phyloP scores from a whole-genome alignment of 2,113 vertebrate genomes.

The Stercorarius parasiticus region DNA sequence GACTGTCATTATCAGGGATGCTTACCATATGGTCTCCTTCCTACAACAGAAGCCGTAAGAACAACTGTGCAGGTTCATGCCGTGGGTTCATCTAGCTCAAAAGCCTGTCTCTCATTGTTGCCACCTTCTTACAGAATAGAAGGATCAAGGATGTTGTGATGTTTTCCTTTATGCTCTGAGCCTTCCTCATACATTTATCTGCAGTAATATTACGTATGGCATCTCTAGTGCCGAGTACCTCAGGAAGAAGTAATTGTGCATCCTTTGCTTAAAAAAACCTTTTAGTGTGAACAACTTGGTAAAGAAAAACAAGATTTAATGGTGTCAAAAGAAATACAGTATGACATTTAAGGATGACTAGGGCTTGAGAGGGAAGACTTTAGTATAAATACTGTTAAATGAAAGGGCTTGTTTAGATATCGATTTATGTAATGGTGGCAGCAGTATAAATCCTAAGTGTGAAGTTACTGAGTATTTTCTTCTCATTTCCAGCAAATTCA shows the following conservation, averaged over 20 bases:
- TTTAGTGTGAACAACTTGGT: background rate
- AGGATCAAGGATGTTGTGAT: background rate
- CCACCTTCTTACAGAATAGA: background rate
- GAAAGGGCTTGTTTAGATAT: background rate
- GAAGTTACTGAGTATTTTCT: background rate
- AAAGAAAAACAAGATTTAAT: background rate
- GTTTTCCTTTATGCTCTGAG: background rate
- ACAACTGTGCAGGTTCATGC: background rate
- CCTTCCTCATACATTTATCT: background rate
- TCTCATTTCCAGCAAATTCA: constrained; percentile 80
- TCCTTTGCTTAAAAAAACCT: background rate
- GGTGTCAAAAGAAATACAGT: background rate
- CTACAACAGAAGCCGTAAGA: background rate
- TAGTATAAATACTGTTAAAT: background rate
- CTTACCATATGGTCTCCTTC: background rate
- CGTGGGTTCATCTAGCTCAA: background rate
- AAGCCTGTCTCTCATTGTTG: background rate
- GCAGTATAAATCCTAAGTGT: background rate
- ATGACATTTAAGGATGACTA: background rate
- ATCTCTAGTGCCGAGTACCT: background rate
- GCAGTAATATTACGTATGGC: background rate
- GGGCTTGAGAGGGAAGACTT: background rate
- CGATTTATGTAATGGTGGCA: background rate
- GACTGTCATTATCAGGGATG: background rate
- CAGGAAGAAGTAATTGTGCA: background rate